phyloP scores from a whole-genome alignment of 1,140 invertebrate genomes.

The Ruditapes philippinarum region DNA sequence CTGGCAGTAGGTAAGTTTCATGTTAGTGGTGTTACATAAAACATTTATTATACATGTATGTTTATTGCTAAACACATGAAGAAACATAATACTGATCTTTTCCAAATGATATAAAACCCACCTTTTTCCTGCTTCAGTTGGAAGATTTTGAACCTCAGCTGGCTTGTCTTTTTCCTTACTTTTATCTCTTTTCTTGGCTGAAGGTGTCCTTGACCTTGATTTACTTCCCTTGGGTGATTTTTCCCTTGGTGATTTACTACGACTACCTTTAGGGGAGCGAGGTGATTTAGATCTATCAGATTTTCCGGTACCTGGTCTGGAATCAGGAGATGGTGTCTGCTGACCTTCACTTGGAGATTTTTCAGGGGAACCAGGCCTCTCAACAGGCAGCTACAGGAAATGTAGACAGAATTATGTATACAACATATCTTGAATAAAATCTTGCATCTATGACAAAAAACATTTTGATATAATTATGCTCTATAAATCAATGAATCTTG shows the following conservation, averaged over 20 bases:
- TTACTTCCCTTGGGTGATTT: constrained; percentile 81
- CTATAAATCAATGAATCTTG: too few species aligned
- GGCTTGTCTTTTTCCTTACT: constrained; percentile 79
- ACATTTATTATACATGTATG: too few species aligned
- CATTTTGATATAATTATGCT: too few species aligned
- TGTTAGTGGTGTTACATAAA: too few species aligned
- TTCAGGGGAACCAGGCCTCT: constrained; percentile 78
- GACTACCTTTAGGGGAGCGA: constrained; percentile 59
- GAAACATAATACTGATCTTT: too few species aligned
- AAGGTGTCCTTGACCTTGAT: constrained; percentile 79
- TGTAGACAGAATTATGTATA: too few species aligned
- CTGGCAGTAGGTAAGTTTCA: too few species aligned
- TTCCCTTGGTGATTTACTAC: constrained; percentile 73
- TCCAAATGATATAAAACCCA: too few species aligned
- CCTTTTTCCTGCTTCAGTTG: constrained; percentile 48
- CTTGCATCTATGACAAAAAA: too few species aligned
- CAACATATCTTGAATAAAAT: too few species aligned
- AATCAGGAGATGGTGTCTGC: constrained; percentile 66
- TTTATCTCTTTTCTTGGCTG: constrained; percentile 79
- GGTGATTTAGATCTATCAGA: constrained; percentile 74
- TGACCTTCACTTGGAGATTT: constrained; percentile 69
- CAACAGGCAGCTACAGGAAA: constrained; percentile 74
- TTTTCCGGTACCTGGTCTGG: constrained; percentile 66
- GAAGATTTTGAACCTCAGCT: constrained; percentile 36
- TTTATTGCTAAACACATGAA: too few species aligned